Evolutionary conservation across 2,797 vertebrate species (phyloP).

Genomic region (Bothrops alternatus): DNA sequence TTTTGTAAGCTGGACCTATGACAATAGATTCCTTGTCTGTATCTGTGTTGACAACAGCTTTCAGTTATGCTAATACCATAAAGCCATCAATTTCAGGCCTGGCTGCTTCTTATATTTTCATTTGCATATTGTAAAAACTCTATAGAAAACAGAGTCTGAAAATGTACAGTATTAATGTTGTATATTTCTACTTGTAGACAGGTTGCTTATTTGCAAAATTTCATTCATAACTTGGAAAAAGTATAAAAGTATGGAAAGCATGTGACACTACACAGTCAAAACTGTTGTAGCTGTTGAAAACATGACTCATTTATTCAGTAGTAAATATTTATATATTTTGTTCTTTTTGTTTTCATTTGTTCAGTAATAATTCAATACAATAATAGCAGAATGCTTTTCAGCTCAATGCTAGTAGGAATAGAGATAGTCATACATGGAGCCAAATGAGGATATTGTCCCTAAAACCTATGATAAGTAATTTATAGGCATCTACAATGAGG

Average conservation of each 20-base stretch:
- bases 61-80: not conserved
- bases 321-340: not conserved
- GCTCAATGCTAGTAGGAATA: not conserved
- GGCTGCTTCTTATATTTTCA: not conserved
- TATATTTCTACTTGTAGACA: conserved; percentile 2
- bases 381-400: not conserved
- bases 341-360: not conserved
- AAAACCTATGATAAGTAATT: not conserved
- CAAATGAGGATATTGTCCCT: not conserved
- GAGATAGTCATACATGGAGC: not conserved
- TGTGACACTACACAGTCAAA: not conserved
- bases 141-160: not conserved
- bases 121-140: not conserved
- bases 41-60: not conserved
- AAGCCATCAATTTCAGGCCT: conserved; percentile 22
- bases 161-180: not conserved
- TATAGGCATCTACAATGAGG: not conserved
- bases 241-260: not conserved
- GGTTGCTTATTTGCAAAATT: conserved; percentile 15
- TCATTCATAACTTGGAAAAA: conserved; percentile 10
- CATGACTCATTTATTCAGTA: not conserved
- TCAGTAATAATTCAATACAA: not conserved
- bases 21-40: not conserved
- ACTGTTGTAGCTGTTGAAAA: not conserved
- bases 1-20: not conserved